Percentiles rank a stretch among this genome's conserved stretches.
These are phyloP conservation scores for Pachypsylla venusta DNA, from an alignment of 1,140 invertebrate species.

Conservation along the genomic window DNA sequence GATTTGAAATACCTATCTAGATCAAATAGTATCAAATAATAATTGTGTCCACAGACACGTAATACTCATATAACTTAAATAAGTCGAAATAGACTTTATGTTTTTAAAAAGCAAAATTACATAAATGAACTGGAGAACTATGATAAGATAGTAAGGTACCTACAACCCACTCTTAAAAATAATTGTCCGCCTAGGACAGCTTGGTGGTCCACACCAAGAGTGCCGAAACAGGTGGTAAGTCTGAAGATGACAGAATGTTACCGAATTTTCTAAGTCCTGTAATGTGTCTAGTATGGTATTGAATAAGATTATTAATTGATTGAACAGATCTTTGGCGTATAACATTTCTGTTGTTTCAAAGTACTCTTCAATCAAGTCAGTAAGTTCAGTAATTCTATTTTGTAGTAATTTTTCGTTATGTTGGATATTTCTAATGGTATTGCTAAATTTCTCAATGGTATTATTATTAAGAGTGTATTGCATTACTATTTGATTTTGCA, in stretches of 20 bases:
- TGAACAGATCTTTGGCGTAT: not conserved
- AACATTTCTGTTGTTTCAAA: not conserved
- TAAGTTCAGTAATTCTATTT: not conserved
- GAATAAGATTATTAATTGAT: not conserved
- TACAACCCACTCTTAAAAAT: not conserved
- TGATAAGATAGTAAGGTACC: not conserved
- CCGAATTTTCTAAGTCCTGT: not conserved
- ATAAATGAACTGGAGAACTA: not conserved
- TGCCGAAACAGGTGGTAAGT: too few relatives aligned
- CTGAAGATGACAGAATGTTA: not conserved
- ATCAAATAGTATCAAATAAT: too few relatives aligned
- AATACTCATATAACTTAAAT: too few relatives aligned
- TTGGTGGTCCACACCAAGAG: too few relatives aligned
- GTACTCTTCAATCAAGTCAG: not conserved
- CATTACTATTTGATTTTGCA: slow-evolving; percentile 1
- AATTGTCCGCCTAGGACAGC: too few relatives aligned
- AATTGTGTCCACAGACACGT: too few relatives aligned
- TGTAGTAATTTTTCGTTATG: slow-evolving; percentile 1
- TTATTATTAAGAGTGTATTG: not conserved
- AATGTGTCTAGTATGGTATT: not conserved
- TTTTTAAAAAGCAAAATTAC: too few relatives aligned
- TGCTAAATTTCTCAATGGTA: not conserved
- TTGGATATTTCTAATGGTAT: not conserved
- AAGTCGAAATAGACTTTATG: too few relatives aligned
- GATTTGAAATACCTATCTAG: too few relatives aligned